Evolutionary conservation across 2,113 vertebrate genomes (phyloP).

Genomic region (Nestor notabilis): DNA sequence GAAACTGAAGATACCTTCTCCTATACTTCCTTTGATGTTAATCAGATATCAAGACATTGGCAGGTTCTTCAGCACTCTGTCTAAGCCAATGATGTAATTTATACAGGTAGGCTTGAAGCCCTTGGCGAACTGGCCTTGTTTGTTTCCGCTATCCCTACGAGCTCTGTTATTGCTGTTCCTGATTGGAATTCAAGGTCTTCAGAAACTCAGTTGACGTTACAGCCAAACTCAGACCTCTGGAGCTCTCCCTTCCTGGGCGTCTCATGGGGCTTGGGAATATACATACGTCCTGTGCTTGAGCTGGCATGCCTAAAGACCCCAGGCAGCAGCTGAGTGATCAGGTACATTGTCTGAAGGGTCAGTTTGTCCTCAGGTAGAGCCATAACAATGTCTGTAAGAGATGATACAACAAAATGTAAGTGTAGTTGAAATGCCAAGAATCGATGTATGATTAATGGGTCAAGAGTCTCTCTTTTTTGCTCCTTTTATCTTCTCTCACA

Average conservation of each 20-base stretch:
- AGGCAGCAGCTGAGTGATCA: neutral
- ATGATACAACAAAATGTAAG: neutral
- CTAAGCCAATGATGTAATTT: neutral
- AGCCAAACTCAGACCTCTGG: neutral
- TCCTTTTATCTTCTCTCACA: neutral
- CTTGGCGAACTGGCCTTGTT: neutral
- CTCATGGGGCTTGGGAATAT: neutral
- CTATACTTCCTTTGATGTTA: constrained; percentile 5
- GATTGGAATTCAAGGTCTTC: neutral
- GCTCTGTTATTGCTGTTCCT: neutral
- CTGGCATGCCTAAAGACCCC: neutral
- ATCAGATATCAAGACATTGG: neutral
- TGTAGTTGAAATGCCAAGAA: neutral
- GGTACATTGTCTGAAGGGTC: neutral
- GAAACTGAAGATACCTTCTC: neutral
- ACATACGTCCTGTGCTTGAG: neutral
- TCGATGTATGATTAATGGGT: neutral
- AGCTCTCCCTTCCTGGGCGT: neutral
- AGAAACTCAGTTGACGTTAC: neutral
- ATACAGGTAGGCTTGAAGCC: neutral
- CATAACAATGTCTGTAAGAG: neutral
- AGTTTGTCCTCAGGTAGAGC: neutral
- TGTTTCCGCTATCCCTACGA: neutral
- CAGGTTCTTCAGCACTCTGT: neutral
- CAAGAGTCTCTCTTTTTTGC: neutral